phyloP scores from a whole-genome alignment of 1,140 invertebrate species.

The Procambarus clarkii region DNA sequence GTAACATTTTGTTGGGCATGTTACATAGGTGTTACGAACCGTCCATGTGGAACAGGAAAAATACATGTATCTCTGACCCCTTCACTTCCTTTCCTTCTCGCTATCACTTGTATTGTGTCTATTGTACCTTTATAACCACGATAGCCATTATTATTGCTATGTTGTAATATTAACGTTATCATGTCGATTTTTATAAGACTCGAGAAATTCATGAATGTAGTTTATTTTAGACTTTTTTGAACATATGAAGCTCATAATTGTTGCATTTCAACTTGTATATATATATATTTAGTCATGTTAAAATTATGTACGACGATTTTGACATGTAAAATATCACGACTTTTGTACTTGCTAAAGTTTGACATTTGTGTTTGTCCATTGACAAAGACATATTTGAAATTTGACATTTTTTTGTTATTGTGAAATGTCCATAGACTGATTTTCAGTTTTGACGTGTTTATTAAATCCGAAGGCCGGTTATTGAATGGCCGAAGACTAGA shows the following conservation, averaged over 20 bases:
- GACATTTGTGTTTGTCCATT: no score
- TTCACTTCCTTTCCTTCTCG: background rate
- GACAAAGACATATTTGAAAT: no score
- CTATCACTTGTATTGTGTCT: no score
- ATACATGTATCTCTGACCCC: background rate
- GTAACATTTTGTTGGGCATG: no score
- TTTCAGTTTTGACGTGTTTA: no score
- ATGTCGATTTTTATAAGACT: slow-evolving; percentile 58
- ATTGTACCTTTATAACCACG: background rate
- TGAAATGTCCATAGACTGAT: no score
- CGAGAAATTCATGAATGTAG: slow-evolving; percentile 22
- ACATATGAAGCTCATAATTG: slow-evolving; percentile 60
- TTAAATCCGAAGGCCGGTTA: no score
- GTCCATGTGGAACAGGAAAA: no score
- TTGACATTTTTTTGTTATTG: no score
- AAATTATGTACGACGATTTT: background rate
- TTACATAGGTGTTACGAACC: no score
- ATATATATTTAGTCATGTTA: background rate
- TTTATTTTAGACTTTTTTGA: slow-evolving; percentile 7
- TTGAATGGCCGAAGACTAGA: no score
- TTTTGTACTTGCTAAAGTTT: no score
- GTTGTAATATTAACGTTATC: slow-evolving; percentile 52
- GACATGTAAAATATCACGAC: background rate
- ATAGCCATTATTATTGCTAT: slow-evolving; percentile 13
- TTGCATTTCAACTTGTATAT: slow-evolving; percentile 50